Percentiles rank a stretch among this genome's conserved stretches.
Conservation (phyloP, 2,113 vertebrate species). For the Uria aalge region DNA sequence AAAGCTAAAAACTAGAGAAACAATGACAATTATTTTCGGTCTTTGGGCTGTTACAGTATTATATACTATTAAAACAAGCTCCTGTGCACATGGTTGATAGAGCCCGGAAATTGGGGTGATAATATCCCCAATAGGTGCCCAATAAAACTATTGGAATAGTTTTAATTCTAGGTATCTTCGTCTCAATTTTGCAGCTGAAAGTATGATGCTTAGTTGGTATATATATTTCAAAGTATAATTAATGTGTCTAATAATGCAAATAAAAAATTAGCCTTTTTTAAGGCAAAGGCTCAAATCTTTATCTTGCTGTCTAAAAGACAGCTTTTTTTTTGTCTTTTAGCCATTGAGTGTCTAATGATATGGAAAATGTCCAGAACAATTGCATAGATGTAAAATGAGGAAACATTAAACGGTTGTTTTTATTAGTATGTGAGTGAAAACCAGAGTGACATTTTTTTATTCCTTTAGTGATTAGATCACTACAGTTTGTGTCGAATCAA, state of each 20-base stretch:
- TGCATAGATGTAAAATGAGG: neutral
- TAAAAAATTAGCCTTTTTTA: neutral
- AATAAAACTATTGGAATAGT: neutral
- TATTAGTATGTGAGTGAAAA: neutral
- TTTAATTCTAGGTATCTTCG: neutral
- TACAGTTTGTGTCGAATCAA: neutral
- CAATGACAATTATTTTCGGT: neutral
- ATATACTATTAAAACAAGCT: neutral
- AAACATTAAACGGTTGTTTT: neutral
- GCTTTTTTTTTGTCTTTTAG: neutral
- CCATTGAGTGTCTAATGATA: neutral
- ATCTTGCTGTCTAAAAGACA: neutral
- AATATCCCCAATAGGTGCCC: neutral
- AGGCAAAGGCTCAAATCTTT: neutral
- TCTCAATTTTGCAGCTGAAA: neutral
- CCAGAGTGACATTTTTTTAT: neutral
- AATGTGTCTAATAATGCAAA: neutral
- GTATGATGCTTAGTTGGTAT: neutral
- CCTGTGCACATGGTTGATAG: neutral
- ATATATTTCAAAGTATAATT: neutral
- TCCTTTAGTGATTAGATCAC: neutral
- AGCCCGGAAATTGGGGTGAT: neutral
- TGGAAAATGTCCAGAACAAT: neutral
- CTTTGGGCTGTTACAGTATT: neutral
- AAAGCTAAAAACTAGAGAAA: neutral